A percentile compares a stretch with the other conserved stretches of the same genome.
Conservation (phyloP, 2,113 vertebrate species). For the Climacteris rufus region DNA sequence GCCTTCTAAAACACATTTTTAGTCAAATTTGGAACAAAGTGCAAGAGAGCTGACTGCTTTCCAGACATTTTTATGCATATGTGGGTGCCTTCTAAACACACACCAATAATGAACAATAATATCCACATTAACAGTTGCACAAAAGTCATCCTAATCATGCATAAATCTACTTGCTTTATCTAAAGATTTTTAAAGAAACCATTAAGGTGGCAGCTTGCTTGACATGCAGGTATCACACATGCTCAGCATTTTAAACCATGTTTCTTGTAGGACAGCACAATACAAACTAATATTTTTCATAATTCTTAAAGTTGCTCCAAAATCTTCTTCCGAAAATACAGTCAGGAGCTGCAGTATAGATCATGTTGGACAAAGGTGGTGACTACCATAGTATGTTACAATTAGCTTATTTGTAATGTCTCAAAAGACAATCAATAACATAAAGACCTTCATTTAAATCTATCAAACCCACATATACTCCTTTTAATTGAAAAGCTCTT, state of each 20-base stretch:
- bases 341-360: not conserved
- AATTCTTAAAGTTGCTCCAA: not conserved
- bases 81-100: not conserved
- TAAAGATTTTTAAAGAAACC: not conserved
- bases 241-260: not conserved
- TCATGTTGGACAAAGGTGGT: not conserved
- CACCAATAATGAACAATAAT: not conserved
- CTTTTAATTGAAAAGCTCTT: conserved; percentile 56
- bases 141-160: not conserved
- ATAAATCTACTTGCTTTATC: not conserved
- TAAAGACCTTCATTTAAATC: conserved; percentile 20
- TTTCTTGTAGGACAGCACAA: not conserved
- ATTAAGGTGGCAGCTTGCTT: not conserved
- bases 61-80: not conserved
- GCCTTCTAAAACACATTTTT: not conserved
- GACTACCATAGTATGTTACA: not conserved
- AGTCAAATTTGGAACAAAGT: not conserved
- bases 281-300: not conserved
- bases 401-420: not conserved
- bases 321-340: not conserved
- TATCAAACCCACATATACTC: not conserved
- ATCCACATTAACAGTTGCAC: not conserved
- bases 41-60: not conserved
- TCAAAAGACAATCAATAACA: conserved; percentile 24
- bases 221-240: not conserved